Percentiles rank a stretch among this genome's conserved stretches.
Evolutionary conservation across 2,113 vertebrate genomes (phyloP).

Genomic region (Toxotes jaculatrix): DNA sequence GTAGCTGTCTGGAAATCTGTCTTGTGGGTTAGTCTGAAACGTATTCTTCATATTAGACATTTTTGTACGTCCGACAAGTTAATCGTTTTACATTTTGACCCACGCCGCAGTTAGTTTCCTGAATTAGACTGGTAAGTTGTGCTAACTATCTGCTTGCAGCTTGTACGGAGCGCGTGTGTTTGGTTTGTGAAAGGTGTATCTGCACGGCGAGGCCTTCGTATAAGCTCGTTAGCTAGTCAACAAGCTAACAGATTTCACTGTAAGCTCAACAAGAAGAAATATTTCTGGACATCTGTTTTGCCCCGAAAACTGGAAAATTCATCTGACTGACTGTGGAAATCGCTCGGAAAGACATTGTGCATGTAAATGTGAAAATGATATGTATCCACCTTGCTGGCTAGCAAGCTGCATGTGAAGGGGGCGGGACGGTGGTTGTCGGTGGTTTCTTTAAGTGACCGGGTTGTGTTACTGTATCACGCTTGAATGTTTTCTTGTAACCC

Average conservation of each 20-base stretch:
- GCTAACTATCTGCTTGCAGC: conserved; percentile 62
- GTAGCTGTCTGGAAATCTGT: conserved; percentile 81
- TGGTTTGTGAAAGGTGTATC: conserved; percentile 65
- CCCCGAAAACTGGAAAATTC: neutral
- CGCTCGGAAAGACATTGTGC: rapidly evolving
- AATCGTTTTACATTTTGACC: conserved; percentile 28
- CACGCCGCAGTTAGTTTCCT: conserved; percentile 35
- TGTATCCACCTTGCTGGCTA: conserved; percentile 25
- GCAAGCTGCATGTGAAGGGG: conserved; percentile 78
- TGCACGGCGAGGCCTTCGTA: conserved; percentile 75
- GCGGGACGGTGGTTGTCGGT: conserved; percentile 70
- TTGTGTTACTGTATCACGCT: conserved; percentile 14
- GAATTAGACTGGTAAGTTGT: conserved; percentile 74
- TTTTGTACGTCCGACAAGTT: conserved; percentile 24
- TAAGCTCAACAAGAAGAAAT: no score
- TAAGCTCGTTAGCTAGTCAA: conserved; percentile 48
- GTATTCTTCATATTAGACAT: conserved; percentile 46
- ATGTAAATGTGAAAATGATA: neutral
- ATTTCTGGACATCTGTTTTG: rapidly evolving
- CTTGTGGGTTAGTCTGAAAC: conserved; percentile 72
- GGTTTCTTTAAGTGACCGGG: conserved; percentile 16
- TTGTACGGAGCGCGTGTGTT: conserved; percentile 57
- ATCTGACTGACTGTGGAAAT: rapidly evolving
- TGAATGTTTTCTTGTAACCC: neutral
- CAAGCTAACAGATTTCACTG: conserved; percentile 14